A percentile compares a stretch with the other conserved stretches of the same genome.
Conservation (phyloP, 2,797 vertebrate species). For the Psittacula derbiana region DNA sequence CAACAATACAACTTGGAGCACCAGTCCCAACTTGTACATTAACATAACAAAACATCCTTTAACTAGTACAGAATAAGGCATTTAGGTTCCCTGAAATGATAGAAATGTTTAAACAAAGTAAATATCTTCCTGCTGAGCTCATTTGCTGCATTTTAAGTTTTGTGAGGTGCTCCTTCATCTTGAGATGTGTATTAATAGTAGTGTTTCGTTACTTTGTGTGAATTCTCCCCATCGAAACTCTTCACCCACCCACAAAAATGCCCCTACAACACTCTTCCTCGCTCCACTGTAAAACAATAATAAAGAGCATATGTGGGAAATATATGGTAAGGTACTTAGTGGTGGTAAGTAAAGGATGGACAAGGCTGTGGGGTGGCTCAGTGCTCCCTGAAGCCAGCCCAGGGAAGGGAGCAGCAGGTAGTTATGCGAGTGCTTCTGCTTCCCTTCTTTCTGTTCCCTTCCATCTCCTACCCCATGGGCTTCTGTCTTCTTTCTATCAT, state of each 20-base stretch:
- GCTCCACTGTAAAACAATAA: neutral
- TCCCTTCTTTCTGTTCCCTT: neutral
- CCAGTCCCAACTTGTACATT: neutral
- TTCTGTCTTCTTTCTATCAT: neutral
- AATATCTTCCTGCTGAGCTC: neutral
- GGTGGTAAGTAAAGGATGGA: neutral
- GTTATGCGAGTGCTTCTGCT: neutral
- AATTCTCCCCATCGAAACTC: neutral
- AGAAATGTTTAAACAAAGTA: neutral
- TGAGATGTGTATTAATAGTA: neutral
- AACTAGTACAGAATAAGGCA: neutral
- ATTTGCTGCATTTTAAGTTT: neutral
- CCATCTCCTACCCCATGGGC: neutral
- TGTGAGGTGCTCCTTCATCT: neutral
- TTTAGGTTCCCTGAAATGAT: neutral
- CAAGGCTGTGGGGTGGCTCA: neutral
- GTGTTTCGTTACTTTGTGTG: neutral
- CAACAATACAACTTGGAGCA: neutral
- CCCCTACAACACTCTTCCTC: neutral
- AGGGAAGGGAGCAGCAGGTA: neutral
- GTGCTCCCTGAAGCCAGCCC: neutral
- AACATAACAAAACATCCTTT: neutral
- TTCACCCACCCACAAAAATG: neutral
- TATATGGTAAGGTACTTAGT: neutral
- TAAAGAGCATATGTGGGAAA: neutral